phyloP scores from a whole-genome alignment of 2,113 vertebrate genomes.

The Ictalurus furcatus region DNA sequence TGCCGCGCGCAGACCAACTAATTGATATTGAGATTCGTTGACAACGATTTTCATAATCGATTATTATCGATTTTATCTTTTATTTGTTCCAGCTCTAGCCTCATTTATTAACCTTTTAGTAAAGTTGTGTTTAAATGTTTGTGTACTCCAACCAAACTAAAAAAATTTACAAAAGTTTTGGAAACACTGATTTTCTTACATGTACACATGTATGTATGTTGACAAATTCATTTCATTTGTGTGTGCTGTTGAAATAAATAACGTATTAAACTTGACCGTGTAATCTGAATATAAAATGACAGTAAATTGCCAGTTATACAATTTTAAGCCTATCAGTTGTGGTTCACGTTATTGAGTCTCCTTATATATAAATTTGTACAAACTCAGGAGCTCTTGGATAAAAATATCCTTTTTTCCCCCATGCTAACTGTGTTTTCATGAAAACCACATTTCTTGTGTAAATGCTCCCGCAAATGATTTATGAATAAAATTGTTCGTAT shows the following conservation, averaged over 20 bases:
- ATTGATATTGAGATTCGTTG: no score
- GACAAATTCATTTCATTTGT: not conserved
- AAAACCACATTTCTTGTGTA: conserved; percentile 24
- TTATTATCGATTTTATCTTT: no score
- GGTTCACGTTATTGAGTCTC: not conserved
- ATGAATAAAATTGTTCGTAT: conserved; percentile 2
- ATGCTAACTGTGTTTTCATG: not conserved
- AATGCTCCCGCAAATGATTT: conserved; percentile 18
- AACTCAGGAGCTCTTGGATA: not conserved
- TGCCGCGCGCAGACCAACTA: no score
- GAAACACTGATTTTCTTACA: not conserved
- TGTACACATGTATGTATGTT: not conserved
- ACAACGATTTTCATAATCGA: no score
- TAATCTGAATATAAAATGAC: not conserved
- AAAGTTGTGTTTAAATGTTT: not conserved
- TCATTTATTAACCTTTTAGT: not conserved
- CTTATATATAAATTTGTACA: conserved; percentile 2
- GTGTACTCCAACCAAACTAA: not conserved
- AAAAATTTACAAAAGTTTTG: not conserved
- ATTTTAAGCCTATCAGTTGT: not conserved
- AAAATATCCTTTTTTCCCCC: not conserved
- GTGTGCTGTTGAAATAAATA: not conserved
- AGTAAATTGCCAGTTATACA: not conserved
- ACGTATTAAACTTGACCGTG: not conserved
- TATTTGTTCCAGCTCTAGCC: not conserved